Evolutionary conservation across 2,113 vertebrate genomes (phyloP).

Genomic region (Ivindomyrus marchei): DNA sequence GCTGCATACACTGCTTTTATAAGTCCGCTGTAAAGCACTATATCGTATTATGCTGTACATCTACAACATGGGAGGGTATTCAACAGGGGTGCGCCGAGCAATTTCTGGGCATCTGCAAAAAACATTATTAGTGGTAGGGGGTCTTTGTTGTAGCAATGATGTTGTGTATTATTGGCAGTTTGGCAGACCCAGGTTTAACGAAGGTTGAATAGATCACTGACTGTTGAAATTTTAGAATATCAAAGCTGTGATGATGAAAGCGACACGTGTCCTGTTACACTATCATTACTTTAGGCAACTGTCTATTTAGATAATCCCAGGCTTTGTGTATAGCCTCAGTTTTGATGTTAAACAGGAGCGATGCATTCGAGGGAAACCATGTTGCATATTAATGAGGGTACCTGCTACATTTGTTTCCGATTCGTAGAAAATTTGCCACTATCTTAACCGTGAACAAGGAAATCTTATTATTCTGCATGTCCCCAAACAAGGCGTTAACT

Average conservation of each 20-base stretch:
- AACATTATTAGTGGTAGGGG: neutral
- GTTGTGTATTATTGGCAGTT: neutral
- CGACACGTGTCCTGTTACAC: neutral
- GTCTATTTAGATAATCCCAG: neutral
- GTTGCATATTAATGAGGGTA: neutral
- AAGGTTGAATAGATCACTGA: neutral
- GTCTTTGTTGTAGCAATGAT: neutral
- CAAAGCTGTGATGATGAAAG: neutral
- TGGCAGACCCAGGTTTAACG: neutral
- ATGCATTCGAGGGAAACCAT: neutral
- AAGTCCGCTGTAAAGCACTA: neutral
- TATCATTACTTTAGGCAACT: neutral
- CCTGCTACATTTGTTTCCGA: neutral
- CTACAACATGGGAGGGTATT: neutral
- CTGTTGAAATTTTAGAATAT: neutral
- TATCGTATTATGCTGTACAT: neutral
- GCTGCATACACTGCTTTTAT: neutral
- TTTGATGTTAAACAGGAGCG: neutral
- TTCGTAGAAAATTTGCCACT: neutral
- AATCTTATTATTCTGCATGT: neutral
- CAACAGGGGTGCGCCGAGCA: neutral
- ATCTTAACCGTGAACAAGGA: neutral
- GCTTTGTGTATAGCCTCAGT: neutral
- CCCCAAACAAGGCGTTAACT: neutral
- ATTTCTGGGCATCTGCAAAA: neutral